These are phyloP conservation scores for Nomada flava DNA, from an alignment of 2,888 invertebrate species.

Conservation along the genomic window DNA sequence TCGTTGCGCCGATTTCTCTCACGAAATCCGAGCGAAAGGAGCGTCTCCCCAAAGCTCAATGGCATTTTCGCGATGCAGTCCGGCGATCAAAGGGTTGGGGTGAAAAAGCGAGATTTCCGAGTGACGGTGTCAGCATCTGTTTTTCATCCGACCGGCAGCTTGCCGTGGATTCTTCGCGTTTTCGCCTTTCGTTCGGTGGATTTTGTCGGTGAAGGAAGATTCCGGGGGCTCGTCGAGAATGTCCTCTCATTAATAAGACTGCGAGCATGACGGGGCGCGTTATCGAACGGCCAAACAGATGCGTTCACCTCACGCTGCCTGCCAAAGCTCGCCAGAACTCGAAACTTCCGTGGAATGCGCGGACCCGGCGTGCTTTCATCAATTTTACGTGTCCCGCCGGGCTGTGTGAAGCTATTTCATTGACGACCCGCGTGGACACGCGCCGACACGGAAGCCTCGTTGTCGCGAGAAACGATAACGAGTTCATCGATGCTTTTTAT, in stretches of 20 bases:
- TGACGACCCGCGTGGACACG: constrained; percentile 52
- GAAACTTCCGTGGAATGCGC: constrained; percentile 77
- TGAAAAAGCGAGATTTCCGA: constrained; percentile 57
- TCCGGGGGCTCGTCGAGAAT: constrained; percentile 79
- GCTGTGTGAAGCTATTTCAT: constrained; percentile 61
- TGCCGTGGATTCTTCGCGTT: constrained; percentile 62
- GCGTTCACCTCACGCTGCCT: constrained; percentile 32
- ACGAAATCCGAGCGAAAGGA: constrained; percentile 17
- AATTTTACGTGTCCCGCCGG: constrained; percentile 76
- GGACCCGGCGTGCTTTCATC: constrained; percentile 79
- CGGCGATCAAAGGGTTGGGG: constrained; percentile 62
- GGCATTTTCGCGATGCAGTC: constrained; percentile 5
- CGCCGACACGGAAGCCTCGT: neutral
- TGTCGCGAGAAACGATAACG: neutral
- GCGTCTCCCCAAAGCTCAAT: neutral
- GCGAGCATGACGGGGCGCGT: constrained; percentile 44
- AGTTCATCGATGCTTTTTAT: neutral
- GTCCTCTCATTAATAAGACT: constrained; percentile 82
- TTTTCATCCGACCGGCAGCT: constrained; percentile 63
- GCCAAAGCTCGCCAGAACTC: constrained; percentile 65
- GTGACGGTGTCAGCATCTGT: constrained; percentile 64
- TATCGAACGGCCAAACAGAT: constrained; percentile 53
- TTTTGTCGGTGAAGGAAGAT: constrained; percentile 72
- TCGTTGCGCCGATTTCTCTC: neutral
- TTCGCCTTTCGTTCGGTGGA: constrained; percentile 65